Evolutionary conservation across 2,797 vertebrate species (phyloP).

Genomic region (Anniella stebbinsi): DNA sequence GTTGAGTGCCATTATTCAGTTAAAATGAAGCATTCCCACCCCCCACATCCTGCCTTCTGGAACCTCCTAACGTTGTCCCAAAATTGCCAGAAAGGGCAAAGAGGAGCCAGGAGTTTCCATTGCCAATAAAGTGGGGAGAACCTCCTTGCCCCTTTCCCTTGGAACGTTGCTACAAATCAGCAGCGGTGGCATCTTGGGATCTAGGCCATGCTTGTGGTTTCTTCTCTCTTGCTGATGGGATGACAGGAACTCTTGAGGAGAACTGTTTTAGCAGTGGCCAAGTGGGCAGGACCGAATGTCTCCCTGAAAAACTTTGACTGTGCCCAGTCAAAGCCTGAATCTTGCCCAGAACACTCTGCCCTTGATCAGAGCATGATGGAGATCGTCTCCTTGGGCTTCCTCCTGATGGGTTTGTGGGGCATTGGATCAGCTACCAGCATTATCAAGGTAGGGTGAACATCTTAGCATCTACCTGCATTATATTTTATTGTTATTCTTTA

Average conservation of each 20-base stretch:
- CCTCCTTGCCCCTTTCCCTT: background rate
- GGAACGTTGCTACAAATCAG: background rate
- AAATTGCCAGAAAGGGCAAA: background rate
- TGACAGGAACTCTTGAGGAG: background rate
- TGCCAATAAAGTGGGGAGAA: background rate
- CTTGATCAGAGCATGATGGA: background rate
- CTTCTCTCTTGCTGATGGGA: background rate
- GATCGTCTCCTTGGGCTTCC: conserved; percentile 52
- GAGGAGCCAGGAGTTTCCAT: too few relatives aligned
- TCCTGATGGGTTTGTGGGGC: conserved; percentile 54
- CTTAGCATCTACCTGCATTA: background rate
- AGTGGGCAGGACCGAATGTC: conserved; percentile 16
- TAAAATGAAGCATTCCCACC: background rate
- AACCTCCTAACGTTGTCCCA: background rate
- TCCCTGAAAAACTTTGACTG: background rate
- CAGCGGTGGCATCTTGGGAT: background rate
- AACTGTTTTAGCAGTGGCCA: background rate
- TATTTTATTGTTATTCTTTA: background rate
- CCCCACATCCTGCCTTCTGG: background rate
- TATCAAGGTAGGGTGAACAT: conserved; percentile 57
- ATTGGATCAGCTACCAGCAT: conserved; percentile 47
- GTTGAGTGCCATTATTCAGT: background rate
- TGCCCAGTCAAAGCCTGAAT: background rate
- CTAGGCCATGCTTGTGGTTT: background rate
- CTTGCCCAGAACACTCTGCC: background rate